A percentile compares a stretch with the other conserved stretches of the same genome.
These are phyloP conservation scores for Pomacea maculata DNA, from an alignment of 1,140 invertebrate genomes.

Conservation along the genomic window DNA sequence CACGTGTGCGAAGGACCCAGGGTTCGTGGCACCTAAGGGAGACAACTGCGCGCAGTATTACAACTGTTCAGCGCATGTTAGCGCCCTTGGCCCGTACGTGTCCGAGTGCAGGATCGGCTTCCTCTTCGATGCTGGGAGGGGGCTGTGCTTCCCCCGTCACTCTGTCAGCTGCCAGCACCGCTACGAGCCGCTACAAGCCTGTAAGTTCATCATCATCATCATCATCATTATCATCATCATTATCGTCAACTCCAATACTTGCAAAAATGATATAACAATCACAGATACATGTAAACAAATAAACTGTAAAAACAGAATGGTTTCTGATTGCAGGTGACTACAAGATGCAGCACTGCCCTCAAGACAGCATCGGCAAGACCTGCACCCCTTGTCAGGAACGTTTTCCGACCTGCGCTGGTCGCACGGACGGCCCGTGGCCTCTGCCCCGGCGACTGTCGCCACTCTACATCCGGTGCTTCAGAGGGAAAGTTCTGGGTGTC, in stretches of 20 bases:
- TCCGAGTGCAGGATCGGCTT: constrained; percentile 24
- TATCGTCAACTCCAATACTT: too few species aligned
- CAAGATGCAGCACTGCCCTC: constrained; percentile 6
- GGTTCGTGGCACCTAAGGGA: constrained; percentile 3
- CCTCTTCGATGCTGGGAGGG: constrained; percentile 20
- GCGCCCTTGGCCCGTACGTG: constrained; percentile 21
- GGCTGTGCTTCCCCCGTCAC: constrained; percentile 13
- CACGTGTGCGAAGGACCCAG: constrained; percentile 12
- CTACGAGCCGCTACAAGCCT: constrained; percentile 20
- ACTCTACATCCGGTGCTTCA: constrained; percentile 2
- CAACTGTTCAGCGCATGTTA: constrained; percentile 39
- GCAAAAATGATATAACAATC: too few species aligned
- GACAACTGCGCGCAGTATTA: constrained; percentile 50
- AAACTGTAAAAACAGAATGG: too few species aligned
- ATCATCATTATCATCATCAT: not conserved
- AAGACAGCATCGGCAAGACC: not conserved
- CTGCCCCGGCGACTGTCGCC: not conserved
- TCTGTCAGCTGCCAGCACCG: constrained; percentile 18
- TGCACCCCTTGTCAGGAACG: constrained; percentile 17
- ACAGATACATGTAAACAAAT: too few species aligned
- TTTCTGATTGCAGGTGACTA: constrained; percentile 4
- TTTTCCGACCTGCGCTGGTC: constrained; percentile 16
- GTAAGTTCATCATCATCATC: constrained; percentile 12
- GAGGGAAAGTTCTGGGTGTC: not conserved
- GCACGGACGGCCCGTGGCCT: not conserved